phyloP scores from a whole-genome alignment of 2,797 vertebrate species.

The Platyrinchus mystaceus region DNA sequence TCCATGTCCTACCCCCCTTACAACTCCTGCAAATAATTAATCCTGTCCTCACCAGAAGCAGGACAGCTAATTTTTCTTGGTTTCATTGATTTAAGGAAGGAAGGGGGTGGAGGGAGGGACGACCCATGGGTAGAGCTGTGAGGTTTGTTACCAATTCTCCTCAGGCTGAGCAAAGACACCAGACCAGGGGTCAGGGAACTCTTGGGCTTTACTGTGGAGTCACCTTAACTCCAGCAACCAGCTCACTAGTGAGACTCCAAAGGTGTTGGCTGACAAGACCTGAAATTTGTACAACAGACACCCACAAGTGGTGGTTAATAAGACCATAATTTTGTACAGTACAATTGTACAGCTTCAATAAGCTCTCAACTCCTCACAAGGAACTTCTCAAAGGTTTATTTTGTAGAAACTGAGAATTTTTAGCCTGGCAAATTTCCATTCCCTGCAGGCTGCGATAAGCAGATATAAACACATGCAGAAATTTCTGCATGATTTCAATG shows the following conservation, averaged over 20 bases:
- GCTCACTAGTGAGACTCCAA: not conserved
- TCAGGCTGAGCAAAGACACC: not conserved
- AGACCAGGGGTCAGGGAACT: not conserved
- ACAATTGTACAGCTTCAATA: not conserved
- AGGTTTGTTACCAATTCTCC: not conserved
- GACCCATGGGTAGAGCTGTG: accelerated
- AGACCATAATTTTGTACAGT: not conserved
- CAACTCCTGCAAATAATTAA: no score
- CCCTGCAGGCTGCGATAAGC: not conserved
- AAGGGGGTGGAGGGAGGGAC: not conserved
- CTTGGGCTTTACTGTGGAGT: not conserved
- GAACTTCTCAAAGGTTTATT: not conserved
- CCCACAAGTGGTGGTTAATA: not conserved
- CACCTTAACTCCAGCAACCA: not conserved
- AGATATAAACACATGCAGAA: not conserved
- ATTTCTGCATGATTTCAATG: not conserved
- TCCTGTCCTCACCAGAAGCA: no score
- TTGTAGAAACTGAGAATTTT: not conserved
- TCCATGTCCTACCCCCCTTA: no score
- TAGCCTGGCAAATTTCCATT: not conserved
- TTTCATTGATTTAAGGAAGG: not conserved
- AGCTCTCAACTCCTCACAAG: not conserved
- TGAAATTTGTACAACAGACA: not conserved
- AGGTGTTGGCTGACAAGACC: not conserved
- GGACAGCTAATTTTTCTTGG: not conserved